These are phyloP conservation scores for Sclerurus mexicanus DNA, from an alignment of 2,113 vertebrate species.

Conservation along the genomic window DNA sequence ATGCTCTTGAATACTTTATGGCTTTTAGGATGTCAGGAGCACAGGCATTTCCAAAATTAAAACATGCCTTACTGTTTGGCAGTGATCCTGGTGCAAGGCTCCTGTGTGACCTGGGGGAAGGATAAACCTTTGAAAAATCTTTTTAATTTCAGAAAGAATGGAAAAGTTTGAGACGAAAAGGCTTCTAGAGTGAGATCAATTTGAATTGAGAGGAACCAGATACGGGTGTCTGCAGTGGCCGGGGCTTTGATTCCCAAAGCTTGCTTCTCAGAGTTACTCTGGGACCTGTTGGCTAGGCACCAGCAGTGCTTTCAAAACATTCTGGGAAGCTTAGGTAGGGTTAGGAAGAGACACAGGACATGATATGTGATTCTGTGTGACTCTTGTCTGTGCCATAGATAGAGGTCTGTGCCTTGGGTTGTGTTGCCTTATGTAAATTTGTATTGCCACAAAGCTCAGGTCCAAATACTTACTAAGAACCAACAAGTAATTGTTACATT, in stretches of 20 bases:
- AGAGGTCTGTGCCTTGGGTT: neutral
- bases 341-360: neutral
- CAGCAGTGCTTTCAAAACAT: neutral
- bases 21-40: neutral
- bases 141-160: neutral
- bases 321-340: neutral
- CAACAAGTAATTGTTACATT: neutral
- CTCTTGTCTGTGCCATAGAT: rapidly evolving
- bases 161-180: neutral
- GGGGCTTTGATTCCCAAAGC: neutral
- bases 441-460: neutral
- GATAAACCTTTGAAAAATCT: neutral
- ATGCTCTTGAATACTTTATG: neutral
- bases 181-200: neutral
- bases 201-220: neutral
- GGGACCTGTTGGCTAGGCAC: neutral
- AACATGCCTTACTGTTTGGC: neutral
- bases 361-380: rapidly evolving
- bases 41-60: neutral
- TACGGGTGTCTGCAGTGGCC: rapidly evolving
- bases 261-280: neutral
- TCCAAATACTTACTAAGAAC: neutral
- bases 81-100: neutral
- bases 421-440: rapidly evolving
- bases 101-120: neutral